These are phyloP conservation scores for Hydriomena furcata DNA, from an alignment of 2,888 invertebrate genomes.

Conservation along the genomic window DNA sequence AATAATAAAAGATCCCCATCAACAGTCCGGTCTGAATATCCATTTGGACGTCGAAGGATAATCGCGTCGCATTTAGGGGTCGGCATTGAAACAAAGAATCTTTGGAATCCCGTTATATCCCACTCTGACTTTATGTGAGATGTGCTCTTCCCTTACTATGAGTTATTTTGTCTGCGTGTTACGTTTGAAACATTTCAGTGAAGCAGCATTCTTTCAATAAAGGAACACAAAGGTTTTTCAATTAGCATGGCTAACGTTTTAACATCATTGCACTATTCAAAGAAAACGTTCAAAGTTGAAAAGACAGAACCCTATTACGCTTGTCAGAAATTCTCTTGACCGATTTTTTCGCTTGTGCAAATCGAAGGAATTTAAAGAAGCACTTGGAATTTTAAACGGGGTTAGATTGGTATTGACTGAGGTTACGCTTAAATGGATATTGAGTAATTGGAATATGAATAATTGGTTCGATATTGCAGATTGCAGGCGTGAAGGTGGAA, in stretches of 20 bases:
- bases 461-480: slow-evolving; percentile 26
- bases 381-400: slow-evolving; percentile 34
- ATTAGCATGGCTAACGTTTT: slow-evolving; percentile 1
- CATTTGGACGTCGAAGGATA: slow-evolving; percentile 39
- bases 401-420: slow-evolving; percentile 34
- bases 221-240: background rate
- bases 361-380: slow-evolving; percentile 34
- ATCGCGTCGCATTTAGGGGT: slow-evolving; percentile 27
- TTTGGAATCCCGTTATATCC: background rate
- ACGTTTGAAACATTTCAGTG: too few relatives aligned
- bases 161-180: too few relatives aligned
- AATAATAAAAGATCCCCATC: slow-evolving; percentile 39
- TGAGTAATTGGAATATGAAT: too few relatives aligned
- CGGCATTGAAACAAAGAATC: slow-evolving; percentile 11
- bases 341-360: slow-evolving; percentile 29
- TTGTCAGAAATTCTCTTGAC: slow-evolving; percentile 17
- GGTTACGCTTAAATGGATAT: slow-evolving; percentile 30
- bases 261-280: slow-evolving; percentile 12
- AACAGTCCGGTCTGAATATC: slow-evolving; percentile 38
- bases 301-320: slow-evolving; percentile 15
- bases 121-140: too few relatives aligned
- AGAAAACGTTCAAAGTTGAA: slow-evolving; percentile 7
- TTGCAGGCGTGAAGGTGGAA: slow-evolving; percentile 7
- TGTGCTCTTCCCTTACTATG: too few relatives aligned
- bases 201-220: too few relatives aligned